Evolutionary conservation across 2,113 vertebrate genomes (phyloP).

Genomic region (Malurus melanocephalus): DNA sequence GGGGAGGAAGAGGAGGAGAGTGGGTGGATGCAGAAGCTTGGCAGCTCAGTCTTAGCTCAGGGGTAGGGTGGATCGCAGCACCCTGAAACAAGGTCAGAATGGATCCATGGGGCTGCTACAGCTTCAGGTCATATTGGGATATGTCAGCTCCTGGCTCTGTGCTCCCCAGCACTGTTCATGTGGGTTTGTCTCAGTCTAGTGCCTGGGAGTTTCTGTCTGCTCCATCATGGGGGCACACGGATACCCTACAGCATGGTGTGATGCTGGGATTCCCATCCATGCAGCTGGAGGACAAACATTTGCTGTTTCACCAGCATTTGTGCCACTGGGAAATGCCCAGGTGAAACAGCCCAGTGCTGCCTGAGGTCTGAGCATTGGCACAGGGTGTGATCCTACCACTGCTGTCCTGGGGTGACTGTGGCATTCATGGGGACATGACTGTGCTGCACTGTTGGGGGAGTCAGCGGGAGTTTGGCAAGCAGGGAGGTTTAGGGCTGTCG

Average conservation of each 20-base stretch:
- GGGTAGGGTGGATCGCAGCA: not conserved
- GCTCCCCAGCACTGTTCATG: not conserved
- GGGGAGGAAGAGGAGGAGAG: not conserved
- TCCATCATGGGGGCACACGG: not conserved
- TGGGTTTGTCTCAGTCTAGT: not conserved
- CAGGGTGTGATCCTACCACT: accelerated
- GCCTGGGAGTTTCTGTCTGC: not conserved
- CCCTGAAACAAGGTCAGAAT: not conserved
- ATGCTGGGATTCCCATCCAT: not conserved
- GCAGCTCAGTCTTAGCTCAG: not conserved
- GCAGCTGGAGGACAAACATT: not conserved
- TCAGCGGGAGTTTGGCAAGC: not conserved
- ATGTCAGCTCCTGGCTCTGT: not conserved
- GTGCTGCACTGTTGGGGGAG: accelerated
- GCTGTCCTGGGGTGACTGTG: accelerated
- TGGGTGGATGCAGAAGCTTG: not conserved
- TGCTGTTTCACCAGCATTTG: not conserved
- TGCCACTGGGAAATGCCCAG: not conserved
- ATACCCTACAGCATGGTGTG: accelerated
- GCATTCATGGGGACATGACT: accelerated
- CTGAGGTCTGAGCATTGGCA: accelerated
- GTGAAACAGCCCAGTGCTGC: not conserved
- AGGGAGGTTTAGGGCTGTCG: accelerated
- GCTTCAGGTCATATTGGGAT: not conserved
- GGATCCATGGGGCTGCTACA: not conserved